phyloP scores from a whole-genome alignment of 2,797 vertebrate genomes.

The Catamblyrhynchus diadema region DNA sequence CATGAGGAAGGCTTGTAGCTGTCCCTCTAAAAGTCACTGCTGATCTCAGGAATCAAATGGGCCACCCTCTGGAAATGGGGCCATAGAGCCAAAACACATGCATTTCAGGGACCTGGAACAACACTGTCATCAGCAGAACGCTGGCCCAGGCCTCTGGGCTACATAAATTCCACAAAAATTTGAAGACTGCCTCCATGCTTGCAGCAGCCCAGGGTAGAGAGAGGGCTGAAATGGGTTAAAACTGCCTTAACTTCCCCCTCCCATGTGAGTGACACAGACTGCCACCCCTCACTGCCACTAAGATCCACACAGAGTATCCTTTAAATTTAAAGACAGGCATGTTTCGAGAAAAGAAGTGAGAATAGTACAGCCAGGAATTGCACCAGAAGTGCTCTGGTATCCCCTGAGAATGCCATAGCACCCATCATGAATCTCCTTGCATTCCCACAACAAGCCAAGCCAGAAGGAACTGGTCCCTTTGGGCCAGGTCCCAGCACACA shows the following conservation, averaged over 20 bases:
- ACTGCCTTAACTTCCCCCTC: neutral
- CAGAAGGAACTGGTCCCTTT: neutral
- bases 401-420: neutral
- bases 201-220: neutral
- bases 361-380: neutral
- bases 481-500: neutral
- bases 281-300: neutral
- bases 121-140: neutral
- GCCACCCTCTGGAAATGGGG: neutral
- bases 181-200: neutral
- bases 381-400: neutral
- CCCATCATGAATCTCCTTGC: rapidly evolving
- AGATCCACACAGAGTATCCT: neutral
- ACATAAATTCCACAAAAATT: neutral
- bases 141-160: neutral
- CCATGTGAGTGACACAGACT: neutral
- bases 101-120: neutral
- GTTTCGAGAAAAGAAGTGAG: neutral
- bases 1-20: neutral
- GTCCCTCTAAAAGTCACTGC: neutral
- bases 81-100: neutral
- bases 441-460: neutral
- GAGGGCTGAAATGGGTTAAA: neutral
- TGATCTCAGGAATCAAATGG: neutral
- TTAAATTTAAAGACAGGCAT: neutral